Evolutionary conservation across 1,140 invertebrate genomes (phyloP), one percentile per base, ranked within the genome.

Genomic region (Amyelois transitella): DNA sequence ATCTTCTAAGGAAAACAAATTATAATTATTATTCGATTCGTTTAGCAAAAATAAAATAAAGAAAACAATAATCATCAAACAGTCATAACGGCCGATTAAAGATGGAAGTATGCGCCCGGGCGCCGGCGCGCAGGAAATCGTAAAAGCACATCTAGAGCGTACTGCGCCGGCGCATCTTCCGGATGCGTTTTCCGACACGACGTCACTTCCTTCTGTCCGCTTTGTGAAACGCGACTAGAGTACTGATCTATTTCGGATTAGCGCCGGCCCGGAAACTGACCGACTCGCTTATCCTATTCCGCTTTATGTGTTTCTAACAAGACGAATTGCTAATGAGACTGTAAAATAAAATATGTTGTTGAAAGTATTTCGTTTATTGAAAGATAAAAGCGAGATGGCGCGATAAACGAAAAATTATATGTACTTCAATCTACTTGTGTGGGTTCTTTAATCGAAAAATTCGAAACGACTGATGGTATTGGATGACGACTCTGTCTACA

Each of bases 121-220:
- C 69, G 62, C 53, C 59, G 66, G 66, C 72, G 66, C 62, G 68
- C 80, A 78, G 84, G 81, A 87, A 87, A 77, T 85, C 75, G 72
- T 87, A 87, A 87, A 86, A 81, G 78, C 77, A 72, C 81, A 83
- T 82, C 73, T 77, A 79, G 75, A 86, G 73, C 81, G 64, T 48
- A 50, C 43, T 62, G 58, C 60, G 63, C 67, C 69, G 63, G 66
- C 71, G 64, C 68, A 80, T 83, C 83, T 77, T 83, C 77, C 81
- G 83, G 75, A 65, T 61, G 72, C 72, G 70, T 60, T 78, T 76
- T 86, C 77, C 79, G 79, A 75, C 71, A 62, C 79, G 79, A 75
- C 71, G 63, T 65, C 58, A 64, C 75, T 83, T 86, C 81, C 81
- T 75, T 64, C 71, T 75, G 62, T 78, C 67, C 73, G 62, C 65